These are phyloP conservation scores for Meteorus cinctellus DNA, from an alignment of 2,888 invertebrate species.

Conservation along the genomic window DNA sequence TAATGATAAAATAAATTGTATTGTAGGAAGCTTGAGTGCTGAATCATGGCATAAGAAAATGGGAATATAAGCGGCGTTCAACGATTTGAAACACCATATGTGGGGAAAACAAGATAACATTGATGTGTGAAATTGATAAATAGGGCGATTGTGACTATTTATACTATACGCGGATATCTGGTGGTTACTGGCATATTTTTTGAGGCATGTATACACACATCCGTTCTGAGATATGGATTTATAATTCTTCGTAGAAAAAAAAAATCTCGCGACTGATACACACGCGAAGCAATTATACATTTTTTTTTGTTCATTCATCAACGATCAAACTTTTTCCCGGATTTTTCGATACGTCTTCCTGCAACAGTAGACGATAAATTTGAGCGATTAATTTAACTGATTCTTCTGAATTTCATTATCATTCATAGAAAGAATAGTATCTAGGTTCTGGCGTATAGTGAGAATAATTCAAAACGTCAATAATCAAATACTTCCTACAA, in stretches of 20 bases:
- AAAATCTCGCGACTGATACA: conserved; percentile 31
- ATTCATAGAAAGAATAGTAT: conserved; percentile 23
- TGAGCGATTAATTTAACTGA: conserved; percentile 25
- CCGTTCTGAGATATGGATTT: conserved; percentile 42
- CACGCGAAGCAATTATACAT: conserved; percentile 35
- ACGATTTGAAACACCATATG: neutral
- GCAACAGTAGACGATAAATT: conserved; percentile 50
- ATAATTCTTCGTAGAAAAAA: conserved; percentile 37
- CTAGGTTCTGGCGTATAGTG: conserved; percentile 66
- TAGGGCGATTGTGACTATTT: conserved; percentile 62
- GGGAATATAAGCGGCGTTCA: neutral
- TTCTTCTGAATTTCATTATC: conserved; percentile 28
- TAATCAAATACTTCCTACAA: conserved; percentile 70
- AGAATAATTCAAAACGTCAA: conserved; percentile 62
- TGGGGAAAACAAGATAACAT: conserved; percentile 8
- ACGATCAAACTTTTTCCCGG: conserved; percentile 46
- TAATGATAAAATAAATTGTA: neutral
- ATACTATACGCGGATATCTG: conserved; percentile 64
- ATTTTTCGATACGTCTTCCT: conserved; percentile 53
- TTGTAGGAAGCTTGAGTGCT: conserved; percentile 1
- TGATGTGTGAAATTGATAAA: conserved; percentile 49
- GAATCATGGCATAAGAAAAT: conserved; percentile 9
- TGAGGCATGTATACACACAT: conserved; percentile 51
- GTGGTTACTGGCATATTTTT: conserved; percentile 55
- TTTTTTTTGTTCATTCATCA: conserved; percentile 34